Base-by-base conservation (phyloP, 2,888 invertebrate genomes). In the Scrobipalpa atriplicella region DNA sequence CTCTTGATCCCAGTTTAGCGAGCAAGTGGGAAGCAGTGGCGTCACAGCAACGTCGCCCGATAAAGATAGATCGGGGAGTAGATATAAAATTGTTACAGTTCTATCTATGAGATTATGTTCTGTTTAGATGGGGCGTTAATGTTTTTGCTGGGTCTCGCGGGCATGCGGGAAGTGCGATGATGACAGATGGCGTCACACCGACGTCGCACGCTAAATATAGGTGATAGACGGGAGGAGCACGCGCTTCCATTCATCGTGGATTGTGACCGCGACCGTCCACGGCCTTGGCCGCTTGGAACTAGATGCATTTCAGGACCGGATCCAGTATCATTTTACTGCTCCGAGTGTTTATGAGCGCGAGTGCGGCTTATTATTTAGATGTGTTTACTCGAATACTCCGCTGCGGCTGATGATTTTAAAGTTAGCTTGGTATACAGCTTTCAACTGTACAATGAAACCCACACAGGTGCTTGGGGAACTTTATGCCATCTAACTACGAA, bases 211-310 rank as follows among this genome's bases (percentile, higher is more conserved):
- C 87, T 89, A 89, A 83, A 85, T 86, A 86, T 90, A 89, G 85
- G 73, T 73, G 72, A 82, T 83, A 84, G 81, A 77, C 77, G 72
- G 78, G 78, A 78, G 79, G 29, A 78, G 79, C 83, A 86, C 87
- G 89, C 87, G 84, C 83, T 78, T 85, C 83, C 89, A 89, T 89
- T 89, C 89, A 90, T 84, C 78, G 78, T 80, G 83, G 47, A 11
- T 43, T n/a, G 13, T 43, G 43, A 81, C 78, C 80, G 76, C 78
- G 75, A 70, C 65, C 66, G 65, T 63, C 19, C 47, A 19, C 81
- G 86, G 80, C 87, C 89, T 89, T 87, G 88, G 83, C 83, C 84
- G 80, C 79, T 82, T 85, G 80, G 81, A 81, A 82, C 75, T 81
- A 81, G 82, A 84, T 82, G 80, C 84, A 83, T 85, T 79, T 81